These are phyloP conservation scores for Poeciliopsis paucimaculata DNA, from an alignment of 2,797 vertebrate species.

Conservation along the genomic window DNA sequence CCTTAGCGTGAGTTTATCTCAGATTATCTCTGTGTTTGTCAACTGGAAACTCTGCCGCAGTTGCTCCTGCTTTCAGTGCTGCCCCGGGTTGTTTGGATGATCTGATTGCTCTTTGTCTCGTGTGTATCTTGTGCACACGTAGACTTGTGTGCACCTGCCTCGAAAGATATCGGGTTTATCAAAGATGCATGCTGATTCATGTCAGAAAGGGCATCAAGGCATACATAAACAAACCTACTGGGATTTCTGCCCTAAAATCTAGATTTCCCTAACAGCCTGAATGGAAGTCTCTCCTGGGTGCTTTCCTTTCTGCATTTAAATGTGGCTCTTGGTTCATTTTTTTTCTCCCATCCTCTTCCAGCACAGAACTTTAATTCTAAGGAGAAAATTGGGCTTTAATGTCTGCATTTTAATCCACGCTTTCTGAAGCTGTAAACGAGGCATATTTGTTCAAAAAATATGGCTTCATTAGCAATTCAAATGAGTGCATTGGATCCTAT, in stretches of 20 bases:
- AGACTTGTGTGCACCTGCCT: conserved; percentile 31
- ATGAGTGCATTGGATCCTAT: conserved; percentile 12
- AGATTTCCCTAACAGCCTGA: conserved; percentile 24
- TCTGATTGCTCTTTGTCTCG: conserved; percentile 59
- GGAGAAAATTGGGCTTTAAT: conserved; percentile 16
- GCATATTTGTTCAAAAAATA: conserved; percentile 1
- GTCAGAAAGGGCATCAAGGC: conserved; percentile 44
- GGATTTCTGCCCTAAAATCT: conserved; percentile 40
- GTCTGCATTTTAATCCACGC: conserved; percentile 22
- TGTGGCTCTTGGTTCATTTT: conserved; percentile 20
- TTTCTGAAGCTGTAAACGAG: conserved; percentile 14
- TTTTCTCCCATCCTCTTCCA: conserved; percentile 15
- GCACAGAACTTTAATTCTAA: conserved; percentile 26
- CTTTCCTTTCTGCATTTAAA: conserved; percentile 38
- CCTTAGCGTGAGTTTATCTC: conserved; percentile 45
- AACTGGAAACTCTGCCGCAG: conserved; percentile 40
- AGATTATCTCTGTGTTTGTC: conserved; percentile 60
- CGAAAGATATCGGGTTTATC: conserved; percentile 42
- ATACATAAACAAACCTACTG: conserved; percentile 42
- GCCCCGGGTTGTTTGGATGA: conserved; percentile 53
- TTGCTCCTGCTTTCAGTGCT: conserved; percentile 36
- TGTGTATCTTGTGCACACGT: conserved; percentile 30
- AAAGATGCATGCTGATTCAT: conserved; percentile 47
- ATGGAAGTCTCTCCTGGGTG: conserved; percentile 20
- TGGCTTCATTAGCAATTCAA: conserved; percentile 41